Conservation (phyloP, 2,888 invertebrate species). For the Sepioteuthis lessoniana region DNA sequence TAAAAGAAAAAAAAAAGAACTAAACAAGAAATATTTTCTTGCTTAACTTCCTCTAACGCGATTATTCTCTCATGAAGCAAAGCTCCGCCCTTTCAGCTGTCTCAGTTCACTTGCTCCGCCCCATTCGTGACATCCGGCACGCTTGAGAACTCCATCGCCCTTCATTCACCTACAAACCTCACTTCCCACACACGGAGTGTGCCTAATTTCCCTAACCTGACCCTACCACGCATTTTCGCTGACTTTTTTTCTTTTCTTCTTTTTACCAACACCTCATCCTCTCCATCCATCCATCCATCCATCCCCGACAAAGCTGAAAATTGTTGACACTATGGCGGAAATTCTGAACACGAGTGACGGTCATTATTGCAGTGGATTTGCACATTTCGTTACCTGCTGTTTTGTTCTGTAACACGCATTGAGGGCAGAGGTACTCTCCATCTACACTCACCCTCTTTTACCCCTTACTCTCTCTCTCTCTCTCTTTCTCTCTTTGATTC, state of each 20-base stretch:
- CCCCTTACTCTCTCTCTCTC: not conserved
- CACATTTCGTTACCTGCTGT: constrained; percentile 9
- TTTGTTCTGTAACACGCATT: not conserved
- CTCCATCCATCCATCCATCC: not conserved
- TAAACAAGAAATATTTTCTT: too few relatives aligned
- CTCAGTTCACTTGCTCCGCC: not conserved
- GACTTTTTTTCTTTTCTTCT: not conserved
- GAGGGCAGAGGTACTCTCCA: not conserved
- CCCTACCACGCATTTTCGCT: not conserved
- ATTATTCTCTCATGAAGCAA: not conserved
- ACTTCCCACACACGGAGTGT: too few relatives aligned
- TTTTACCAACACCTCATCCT: too few relatives aligned
- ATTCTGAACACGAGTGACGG: not conserved
- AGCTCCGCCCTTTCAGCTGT: not conserved
- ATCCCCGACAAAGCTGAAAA: not conserved
- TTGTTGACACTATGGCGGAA: constrained; percentile 5
- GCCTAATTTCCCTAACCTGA: not conserved
- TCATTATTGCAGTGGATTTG: constrained; percentile 33
- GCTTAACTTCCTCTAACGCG: not conserved
- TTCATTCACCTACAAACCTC: not conserved
- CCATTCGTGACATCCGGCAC: not conserved
- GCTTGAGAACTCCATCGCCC: not conserved
- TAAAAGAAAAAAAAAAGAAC: too few relatives aligned
- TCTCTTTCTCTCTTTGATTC: not conserved
- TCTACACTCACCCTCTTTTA: not conserved